Base-by-base conservation (phyloP, 2,797 vertebrate species). In the Mus spretus region DNA sequence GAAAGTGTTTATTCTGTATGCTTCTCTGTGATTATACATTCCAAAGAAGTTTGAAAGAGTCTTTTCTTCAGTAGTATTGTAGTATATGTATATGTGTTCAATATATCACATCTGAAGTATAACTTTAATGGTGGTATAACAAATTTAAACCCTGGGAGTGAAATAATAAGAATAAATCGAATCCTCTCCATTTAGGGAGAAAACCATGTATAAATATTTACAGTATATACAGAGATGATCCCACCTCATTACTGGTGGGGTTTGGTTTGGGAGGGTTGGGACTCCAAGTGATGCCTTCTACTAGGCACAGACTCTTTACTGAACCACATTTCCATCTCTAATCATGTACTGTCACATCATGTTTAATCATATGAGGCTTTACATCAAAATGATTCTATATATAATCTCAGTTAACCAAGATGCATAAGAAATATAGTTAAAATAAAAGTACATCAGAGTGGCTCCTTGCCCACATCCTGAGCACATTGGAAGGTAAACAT, bases 1-100 rank as follows among this genome's bases (percentile, higher is more conserved):
- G 99, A 99, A 1, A 99, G 99, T 19, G 99, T 99, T 75, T 99
- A 99, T 2, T 59, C 99, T 99, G 8, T 99, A 99, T 98, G 99
- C 99, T 98, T 99, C 98, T 99, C 74, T 86, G 15, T 47, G 22
- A 65, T 34, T 40, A 0, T 0, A 0, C 17, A n/a, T 57, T 89
- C 95, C 89, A 3, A 84, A 94, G 93, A 81, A 55, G 9, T 75
- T 92, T 90, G 81, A 26, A 85, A 34, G 44, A 79, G 63, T 34
- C 50, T 95, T 84, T 87, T 90, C 72, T 6, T 75, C 88, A 17
- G 22, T 81, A 91, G 88, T 88, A 93, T 10, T 86, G 74, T 86
- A 61, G 93, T 85, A 22, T 79, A 0, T 95, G 83, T 79, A 75
- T 96, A 94, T 28, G 6, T 97, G 90, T 97, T 97, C 97, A 98